Conservation (phyloP, 2,888 invertebrate species). For the Noctuana brunneofusca region DNA sequence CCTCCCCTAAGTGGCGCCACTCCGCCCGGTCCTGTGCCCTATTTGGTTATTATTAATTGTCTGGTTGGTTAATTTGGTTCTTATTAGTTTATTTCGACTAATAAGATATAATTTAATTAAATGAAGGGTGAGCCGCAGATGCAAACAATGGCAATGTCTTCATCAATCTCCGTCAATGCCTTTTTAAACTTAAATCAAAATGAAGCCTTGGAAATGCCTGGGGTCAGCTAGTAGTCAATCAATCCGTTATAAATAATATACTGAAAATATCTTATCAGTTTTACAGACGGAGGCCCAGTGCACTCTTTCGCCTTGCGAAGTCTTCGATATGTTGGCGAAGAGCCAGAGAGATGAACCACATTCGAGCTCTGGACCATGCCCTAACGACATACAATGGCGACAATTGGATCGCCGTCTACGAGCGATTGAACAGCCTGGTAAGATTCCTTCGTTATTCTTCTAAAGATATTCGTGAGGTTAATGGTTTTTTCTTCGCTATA, state of each 20-base stretch:
- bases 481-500: too few species aligned
- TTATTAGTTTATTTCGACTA: not conserved
- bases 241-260: not conserved
- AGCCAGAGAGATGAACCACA: constrained; percentile 44
- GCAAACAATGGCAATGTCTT: not conserved
- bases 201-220: not conserved
- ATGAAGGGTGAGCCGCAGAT: not conserved
- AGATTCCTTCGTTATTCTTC: constrained; percentile 37
- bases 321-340: constrained; percentile 68
- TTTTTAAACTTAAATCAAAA: not conserved
- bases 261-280: constrained; percentile 14
- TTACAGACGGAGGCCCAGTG: constrained; percentile 57
- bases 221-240: too few species aligned
- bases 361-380: constrained; percentile 51
- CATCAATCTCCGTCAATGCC: not conserved
- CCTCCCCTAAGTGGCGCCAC: too few species aligned
- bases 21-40: too few species aligned
- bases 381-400: constrained; percentile 70
- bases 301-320: constrained; percentile 79
- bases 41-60: too few species aligned
- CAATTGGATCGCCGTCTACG: constrained; percentile 85
- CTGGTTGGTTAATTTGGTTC: too few species aligned
- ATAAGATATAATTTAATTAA: not conserved
- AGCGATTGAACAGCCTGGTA: constrained; percentile 88
- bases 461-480: too few species aligned